These are phyloP conservation scores for Bombylius discolor DNA, from an alignment of 2,888 invertebrate genomes.

Conservation along the genomic window DNA sequence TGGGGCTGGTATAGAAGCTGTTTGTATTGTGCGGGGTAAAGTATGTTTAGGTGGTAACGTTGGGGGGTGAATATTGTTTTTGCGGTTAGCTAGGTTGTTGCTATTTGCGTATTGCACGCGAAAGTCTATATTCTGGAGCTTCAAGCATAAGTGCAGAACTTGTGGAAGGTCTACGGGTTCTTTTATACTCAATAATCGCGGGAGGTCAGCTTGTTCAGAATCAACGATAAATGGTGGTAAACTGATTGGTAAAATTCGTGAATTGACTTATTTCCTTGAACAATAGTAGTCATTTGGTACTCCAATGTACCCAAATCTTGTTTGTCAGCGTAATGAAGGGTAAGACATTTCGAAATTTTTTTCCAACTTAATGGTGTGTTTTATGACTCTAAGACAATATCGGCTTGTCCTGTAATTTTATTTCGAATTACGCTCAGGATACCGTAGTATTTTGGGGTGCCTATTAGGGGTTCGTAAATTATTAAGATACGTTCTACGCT, in stretches of 20 bases:
- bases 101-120: not conserved
- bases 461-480: conserved; percentile 5
- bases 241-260: conserved; percentile 16
- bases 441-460: conserved; percentile 10
- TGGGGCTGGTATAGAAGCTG: not conserved
- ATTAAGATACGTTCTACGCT: conserved; percentile 10
- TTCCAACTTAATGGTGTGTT: too few relatives aligned
- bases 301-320: conserved; percentile 11
- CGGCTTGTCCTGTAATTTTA: conserved; percentile 3
- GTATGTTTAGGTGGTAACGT: not conserved
- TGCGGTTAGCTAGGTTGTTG: not conserved
- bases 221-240: conserved; percentile 15
- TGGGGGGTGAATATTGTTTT: not conserved
- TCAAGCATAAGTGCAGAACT: not conserved
- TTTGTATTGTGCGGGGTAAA: not conserved
- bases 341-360: conserved; percentile 4
- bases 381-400: conserved; percentile 2
- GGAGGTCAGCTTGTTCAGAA: conserved; percentile 16
- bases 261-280: conserved; percentile 11
- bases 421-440: conserved; percentile 1
- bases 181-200: conserved; percentile 3
- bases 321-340: conserved; percentile 11
- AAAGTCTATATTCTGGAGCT: not conserved
- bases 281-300: conserved; percentile 11
- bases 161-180: conserved; percentile 2